Base-by-base conservation (phyloP, 2,888 invertebrate genomes). In the Acanthosepion esculentum region DNA sequence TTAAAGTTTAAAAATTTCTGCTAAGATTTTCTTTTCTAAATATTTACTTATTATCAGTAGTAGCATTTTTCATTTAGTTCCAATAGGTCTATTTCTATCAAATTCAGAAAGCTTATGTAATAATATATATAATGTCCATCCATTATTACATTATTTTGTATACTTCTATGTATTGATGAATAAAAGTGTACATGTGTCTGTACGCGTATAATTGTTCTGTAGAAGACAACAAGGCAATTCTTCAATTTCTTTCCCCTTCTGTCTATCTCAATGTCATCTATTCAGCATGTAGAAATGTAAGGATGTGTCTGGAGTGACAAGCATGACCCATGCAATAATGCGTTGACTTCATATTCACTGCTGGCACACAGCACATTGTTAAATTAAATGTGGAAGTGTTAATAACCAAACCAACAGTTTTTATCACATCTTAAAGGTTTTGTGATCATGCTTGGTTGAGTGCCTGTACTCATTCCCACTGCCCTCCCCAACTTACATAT, bases 241-340 rank as follows among this genome's bases (percentile, higher is more conserved):
- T 18, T n/a, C n/a, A 0, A 5, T 33, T 15, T 33, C 78, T 10
- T 4, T n/a, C 15, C 23, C 23, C 29, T 64, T 64, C 26, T 33
- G 2, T 33, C 18, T 12, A n/a, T 78, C n/a, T 10, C n/a, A 78
- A n/a, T 78, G 18, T 33, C 2, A 78, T 18, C 3, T 78, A 78
- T 78, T 78, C n/a, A 78, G 78, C 78, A 78, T 33, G 78, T n/a
- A 78, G 78, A n/a, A 78, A 78, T 78, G 23, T 78, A 78, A 78
- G n/a, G 6, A 0, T 78, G 15, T 78, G n/a, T 78, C n/a, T 78
- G 78, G 33, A 78, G 78, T 78, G 78, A 78, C 78, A 78, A 78
- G 78, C 78, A 78, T 78, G 78, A 78, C 78, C 78, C 78, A 78
- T 78, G 78, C 12, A 78, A 78, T 78, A 78, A 78, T 78, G n/a